phyloP scores from a whole-genome alignment of 2,113 vertebrate genomes.

The Cyanoliseus patagonus region DNA sequence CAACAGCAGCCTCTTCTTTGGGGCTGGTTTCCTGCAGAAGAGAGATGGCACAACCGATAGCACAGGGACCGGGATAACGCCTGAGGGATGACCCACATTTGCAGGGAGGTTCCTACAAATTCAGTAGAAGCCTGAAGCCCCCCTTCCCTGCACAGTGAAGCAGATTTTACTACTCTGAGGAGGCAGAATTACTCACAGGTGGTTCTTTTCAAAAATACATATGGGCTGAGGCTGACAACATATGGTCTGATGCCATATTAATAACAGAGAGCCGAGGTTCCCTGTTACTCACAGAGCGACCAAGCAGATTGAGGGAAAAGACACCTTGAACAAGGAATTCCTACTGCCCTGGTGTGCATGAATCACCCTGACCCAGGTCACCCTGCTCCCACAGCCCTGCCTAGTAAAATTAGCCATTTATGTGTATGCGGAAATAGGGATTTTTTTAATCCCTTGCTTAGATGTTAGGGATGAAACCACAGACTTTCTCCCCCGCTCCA shows the following conservation, averaged over 20 bases:
- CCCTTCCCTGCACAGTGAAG: not conserved
- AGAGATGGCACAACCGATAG: not conserved
- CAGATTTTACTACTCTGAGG: slow-evolving; percentile 27
- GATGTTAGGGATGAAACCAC: not conserved
- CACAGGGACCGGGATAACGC: not conserved
- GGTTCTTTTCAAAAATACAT: slow-evolving; percentile 60
- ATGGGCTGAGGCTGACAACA: slow-evolving; percentile 38
- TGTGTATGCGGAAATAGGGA: not conserved
- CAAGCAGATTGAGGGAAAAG: slow-evolving; percentile 28
- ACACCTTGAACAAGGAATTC: not conserved
- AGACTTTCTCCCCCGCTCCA: not conserved
- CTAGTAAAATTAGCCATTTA: not conserved
- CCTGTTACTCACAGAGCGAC: slow-evolving; percentile 9
- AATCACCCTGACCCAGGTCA: slow-evolving; percentile 40
- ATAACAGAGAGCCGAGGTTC: slow-evolving; percentile 19
- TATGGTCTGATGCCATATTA: slow-evolving; percentile 9
- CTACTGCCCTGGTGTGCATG: not conserved
- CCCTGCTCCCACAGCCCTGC: not conserved
- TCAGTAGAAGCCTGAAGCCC: not conserved
- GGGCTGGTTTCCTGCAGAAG: not conserved
- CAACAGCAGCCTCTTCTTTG: not conserved
- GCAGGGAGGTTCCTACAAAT: not conserved
- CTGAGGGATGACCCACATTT: not conserved
- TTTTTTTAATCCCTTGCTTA: not conserved
- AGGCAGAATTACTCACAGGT: slow-evolving; percentile 63